Conservation (phyloP, 2,888 invertebrate species). For the Yponomeuta sedellus region DNA sequence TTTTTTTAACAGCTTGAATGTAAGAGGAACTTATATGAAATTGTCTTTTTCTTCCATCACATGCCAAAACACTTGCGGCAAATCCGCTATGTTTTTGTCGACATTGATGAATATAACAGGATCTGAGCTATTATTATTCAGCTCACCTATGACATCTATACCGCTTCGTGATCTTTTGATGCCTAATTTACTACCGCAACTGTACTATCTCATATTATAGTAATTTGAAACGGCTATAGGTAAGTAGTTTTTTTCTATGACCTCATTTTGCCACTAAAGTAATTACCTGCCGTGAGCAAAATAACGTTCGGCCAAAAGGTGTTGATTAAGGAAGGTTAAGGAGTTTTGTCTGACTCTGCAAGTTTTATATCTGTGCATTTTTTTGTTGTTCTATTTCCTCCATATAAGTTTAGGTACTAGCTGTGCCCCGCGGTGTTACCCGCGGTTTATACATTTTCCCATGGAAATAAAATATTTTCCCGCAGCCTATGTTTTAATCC, state of each 20-base stretch:
- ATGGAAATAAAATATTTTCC: no score
- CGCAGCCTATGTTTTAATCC: no score
- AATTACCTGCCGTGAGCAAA: background rate
- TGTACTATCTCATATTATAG: background rate
- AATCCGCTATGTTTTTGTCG: slow-evolving; percentile 1
- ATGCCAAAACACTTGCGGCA: no score
- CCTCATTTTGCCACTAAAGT: background rate
- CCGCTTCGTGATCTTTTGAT: background rate
- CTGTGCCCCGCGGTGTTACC: no score
- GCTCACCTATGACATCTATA: slow-evolving; percentile 6
- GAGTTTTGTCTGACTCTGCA: no score
- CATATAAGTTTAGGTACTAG: no score
- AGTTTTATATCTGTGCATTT: no score
- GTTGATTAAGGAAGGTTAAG: background rate
- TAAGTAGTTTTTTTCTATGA: background rate
- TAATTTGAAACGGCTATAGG: background rate
- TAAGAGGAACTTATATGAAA: no score
- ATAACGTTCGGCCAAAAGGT: background rate
- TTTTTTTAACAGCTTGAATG: no score
- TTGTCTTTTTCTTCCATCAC: no score
- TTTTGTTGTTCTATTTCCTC: no score
- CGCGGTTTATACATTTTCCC: no score
- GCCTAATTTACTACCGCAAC: background rate
- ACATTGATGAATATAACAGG: slow-evolving; percentile 1
- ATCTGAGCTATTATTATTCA: background rate